These are phyloP conservation scores for Drosophila meridiana DNA, from an alignment of 2,888 invertebrate species.

Conservation along the genomic window DNA sequence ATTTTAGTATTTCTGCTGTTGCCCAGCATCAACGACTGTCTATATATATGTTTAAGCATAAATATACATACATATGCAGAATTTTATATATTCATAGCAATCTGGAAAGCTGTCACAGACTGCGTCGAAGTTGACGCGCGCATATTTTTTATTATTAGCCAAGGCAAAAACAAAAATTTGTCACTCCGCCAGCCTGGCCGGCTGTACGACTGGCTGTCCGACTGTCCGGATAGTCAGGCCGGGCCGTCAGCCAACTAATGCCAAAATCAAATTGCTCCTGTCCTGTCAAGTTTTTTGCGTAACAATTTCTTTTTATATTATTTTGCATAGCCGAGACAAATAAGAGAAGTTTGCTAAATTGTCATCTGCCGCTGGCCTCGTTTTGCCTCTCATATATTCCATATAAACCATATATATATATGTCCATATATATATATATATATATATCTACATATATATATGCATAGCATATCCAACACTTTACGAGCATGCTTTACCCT, in stretches of 20 bases:
- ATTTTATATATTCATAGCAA: constrained; percentile 71
- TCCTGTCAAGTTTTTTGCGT: constrained; percentile 66
- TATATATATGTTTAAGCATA: neutral
- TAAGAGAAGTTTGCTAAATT: constrained; percentile 72
- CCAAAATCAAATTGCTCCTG: constrained; percentile 73
- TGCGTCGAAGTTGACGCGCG: constrained; percentile 55
- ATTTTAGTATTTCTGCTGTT: constrained; percentile 13
- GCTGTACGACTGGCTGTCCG: constrained; percentile 12
- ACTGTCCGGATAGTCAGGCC: neutral
- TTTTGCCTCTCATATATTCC: constrained; percentile 26
- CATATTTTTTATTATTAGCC: constrained; percentile 73
- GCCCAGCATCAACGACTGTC: neutral
- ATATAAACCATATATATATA: constrained; percentile 10
- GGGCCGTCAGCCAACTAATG: constrained; percentile 21
- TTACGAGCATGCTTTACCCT: constrained; percentile 48
- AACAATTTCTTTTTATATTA: constrained; percentile 55
- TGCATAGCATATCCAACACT: constrained; percentile 29
- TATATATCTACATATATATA: neutral
- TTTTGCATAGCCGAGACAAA: constrained; percentile 63
- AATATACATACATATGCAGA: constrained; percentile 28
- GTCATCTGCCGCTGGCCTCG: constrained; percentile 53
- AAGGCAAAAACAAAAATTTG: constrained; percentile 57
- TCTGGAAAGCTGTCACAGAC: constrained; percentile 72
- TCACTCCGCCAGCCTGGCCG: constrained; percentile 24
- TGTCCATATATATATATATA: constrained; percentile 2